Base-by-base conservation (phyloP, 2,797 vertebrate genomes). In the Alauda arvensis region DNA sequence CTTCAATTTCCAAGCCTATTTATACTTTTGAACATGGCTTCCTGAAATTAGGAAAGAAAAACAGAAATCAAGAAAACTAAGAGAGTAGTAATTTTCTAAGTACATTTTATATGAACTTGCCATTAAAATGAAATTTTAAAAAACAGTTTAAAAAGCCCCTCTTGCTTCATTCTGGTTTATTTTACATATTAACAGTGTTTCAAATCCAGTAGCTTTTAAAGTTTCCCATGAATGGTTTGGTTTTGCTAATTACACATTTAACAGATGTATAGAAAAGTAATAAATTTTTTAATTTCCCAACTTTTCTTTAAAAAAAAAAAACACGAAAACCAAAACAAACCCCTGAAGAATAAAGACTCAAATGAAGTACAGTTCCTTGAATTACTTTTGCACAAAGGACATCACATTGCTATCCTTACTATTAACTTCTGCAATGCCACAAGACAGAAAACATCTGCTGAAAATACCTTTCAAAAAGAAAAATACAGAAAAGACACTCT, bases 131-230 rank as follows among this genome's bases (percentile, higher is more conserved):
- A 20, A 2, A 25, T 62, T 40, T 24, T 3, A 1, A 11, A 18
- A 37, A 46, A 51, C 21, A 1, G 4, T 34, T 65, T 7, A 34
- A 77, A 66, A 60, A 37, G 0, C 0, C 1, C 3, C 25, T 6
- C 18, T 43, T 20, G 14, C 28, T 55, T 49, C 21, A 23, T 45
- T 83, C 34, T 71, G 9, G 9, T 88, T 68, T 46, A 74, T 67
- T 79, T 70, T 19, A 77, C 12, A 42, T 21, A 48, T 8, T 51
- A 72, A 59, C 6, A 40, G 15, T 46, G 16, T 29, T 79, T 85
- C 1, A 1, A 2, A 49, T 42, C 9, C 42, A 87, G 21, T 8
- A 13, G 52, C 28, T 70, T 86, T 59, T 77, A 23, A 70, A 77
- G 12, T 71, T 85, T 25, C 34, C 8, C 42, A 3, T 10, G 2